phyloP scores from a whole-genome alignment of 2,797 vertebrate species.

The Sparidentex hasta region DNA sequence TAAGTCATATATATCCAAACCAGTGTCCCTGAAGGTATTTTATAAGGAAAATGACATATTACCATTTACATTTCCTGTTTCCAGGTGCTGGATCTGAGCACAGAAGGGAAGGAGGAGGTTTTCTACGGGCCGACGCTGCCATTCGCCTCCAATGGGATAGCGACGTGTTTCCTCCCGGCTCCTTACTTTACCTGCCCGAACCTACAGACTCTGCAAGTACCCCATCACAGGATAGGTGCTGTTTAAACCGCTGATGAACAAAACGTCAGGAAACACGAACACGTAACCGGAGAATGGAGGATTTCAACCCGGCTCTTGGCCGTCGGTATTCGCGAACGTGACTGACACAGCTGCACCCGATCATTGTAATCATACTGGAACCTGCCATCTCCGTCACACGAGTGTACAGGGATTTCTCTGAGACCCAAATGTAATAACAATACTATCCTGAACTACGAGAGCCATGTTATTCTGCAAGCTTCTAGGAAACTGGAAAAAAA shows the following conservation, averaged over 20 bases:
- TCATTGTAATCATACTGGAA: constrained; percentile 27
- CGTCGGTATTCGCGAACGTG: constrained; percentile 24
- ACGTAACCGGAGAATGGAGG: constrained; percentile 9
- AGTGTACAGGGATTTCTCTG: constrained; percentile 44
- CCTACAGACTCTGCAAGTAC: constrained; percentile 96
- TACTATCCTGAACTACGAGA: constrained; percentile 39
- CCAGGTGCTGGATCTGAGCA: constrained; percentile 95
- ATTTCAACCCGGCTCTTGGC: constrained; percentile 20
- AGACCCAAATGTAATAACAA: constrained; percentile 42
- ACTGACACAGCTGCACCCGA: constrained; percentile 18
- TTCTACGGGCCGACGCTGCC: constrained; percentile 97
- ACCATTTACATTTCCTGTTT: constrained; percentile 15
- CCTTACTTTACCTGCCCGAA: constrained; percentile 96
- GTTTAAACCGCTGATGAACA: constrained; percentile 66
- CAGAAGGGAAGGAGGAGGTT: constrained; percentile 96
- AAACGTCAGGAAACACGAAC: constrained; percentile 13
- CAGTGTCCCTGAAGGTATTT: not conserved
- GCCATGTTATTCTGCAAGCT: constrained; percentile 44
- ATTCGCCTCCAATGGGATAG: constrained; percentile 96
- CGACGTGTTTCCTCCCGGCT: constrained; percentile 95
- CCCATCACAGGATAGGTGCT: constrained; percentile 95
- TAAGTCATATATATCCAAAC: not conserved
- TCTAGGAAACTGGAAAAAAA: constrained; percentile 28
- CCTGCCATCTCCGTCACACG: constrained; percentile 5
- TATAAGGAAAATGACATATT: not conserved